These are phyloP conservation scores for Willowsia nigromaculata DNA, from an alignment of 2,888 invertebrate genomes.

Conservation along the genomic window DNA sequence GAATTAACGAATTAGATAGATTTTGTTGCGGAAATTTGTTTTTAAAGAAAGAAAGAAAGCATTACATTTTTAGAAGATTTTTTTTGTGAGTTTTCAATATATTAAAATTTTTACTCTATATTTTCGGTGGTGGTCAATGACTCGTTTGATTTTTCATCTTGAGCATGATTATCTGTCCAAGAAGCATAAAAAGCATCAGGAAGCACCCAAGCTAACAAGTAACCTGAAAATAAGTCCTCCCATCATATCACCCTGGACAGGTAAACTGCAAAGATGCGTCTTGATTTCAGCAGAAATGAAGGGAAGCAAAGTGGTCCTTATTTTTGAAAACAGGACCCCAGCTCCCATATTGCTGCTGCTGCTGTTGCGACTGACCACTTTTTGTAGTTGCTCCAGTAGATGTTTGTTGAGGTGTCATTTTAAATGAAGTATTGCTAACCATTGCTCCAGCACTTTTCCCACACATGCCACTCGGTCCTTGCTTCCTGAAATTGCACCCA, in stretches of 20 bases:
- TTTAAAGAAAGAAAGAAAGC: slow-evolving; percentile 19
- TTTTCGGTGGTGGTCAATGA: not conserved
- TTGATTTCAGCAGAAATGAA: slow-evolving; percentile 83
- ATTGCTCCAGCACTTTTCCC: slow-evolving; percentile 22
- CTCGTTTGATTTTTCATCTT: not conserved
- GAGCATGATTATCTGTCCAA: not conserved
- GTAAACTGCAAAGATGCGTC: not conserved
- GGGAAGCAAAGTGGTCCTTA: slow-evolving; percentile 86
- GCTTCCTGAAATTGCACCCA: slow-evolving; percentile 3
- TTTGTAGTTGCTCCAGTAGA: not conserved
- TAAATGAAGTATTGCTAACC: not conserved
- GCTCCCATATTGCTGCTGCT: slow-evolving; percentile 82
- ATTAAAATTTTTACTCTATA: not conserved
- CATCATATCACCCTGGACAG: not conserved
- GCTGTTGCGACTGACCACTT: slow-evolving; percentile 40
- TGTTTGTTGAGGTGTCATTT: not conserved
- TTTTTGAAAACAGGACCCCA: slow-evolving; percentile 89
- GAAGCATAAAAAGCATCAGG: not conserved
- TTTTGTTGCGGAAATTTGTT: slow-evolving; percentile 5
- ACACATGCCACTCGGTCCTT: slow-evolving; percentile 52
- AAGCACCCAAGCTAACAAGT: not conserved
- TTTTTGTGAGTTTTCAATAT: not conserved
- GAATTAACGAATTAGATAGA: not conserved
- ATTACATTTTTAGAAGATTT: not conserved
- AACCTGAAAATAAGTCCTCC: not conserved